These are phyloP conservation scores for Hermetia illucens DNA, from an alignment of 1,140 invertebrate species.

Conservation along the genomic window DNA sequence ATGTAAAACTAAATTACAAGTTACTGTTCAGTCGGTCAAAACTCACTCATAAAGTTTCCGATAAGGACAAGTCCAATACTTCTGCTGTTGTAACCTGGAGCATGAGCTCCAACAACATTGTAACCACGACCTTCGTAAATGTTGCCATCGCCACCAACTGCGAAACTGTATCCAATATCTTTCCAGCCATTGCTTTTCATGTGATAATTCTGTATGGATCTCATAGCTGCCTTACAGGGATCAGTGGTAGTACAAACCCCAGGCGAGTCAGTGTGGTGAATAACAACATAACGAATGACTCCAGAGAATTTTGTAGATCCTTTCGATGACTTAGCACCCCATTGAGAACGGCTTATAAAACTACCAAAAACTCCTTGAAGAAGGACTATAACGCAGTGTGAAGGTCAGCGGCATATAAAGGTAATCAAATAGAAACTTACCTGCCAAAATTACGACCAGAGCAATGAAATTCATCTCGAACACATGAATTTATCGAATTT, in stretches of 20 bases:
- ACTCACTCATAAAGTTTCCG: slow-evolving; percentile 40
- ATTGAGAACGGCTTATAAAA: slow-evolving; percentile 34
- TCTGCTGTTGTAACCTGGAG: slow-evolving; percentile 35
- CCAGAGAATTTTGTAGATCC: slow-evolving; percentile 22
- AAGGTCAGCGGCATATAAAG: no score
- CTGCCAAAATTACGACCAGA: no score
- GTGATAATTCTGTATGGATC: slow-evolving; percentile 49
- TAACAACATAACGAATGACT: slow-evolving; percentile 51
- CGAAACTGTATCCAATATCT: slow-evolving; percentile 48
- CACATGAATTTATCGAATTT: no score
- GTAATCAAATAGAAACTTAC: no score
- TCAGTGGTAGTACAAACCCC: slow-evolving; percentile 30
- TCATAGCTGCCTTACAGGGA: slow-evolving; percentile 32
- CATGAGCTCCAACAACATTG: slow-evolving; percentile 39
- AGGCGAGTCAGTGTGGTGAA: slow-evolving; percentile 47
- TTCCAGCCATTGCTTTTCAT: slow-evolving; percentile 42
- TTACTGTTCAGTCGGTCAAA: no score
- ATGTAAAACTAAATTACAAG: slow-evolving; percentile 50
- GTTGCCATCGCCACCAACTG: slow-evolving; percentile 42
- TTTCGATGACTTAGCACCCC: slow-evolving; percentile 38
- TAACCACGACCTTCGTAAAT: slow-evolving; percentile 43
- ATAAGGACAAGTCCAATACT: slow-evolving; percentile 42
- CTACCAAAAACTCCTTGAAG: no score
- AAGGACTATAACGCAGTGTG: no score
- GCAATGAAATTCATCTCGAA: no score